These are phyloP conservation scores for Ditula angustiorana DNA, from an alignment of 2,888 invertebrate genomes.

Conservation along the genomic window DNA sequence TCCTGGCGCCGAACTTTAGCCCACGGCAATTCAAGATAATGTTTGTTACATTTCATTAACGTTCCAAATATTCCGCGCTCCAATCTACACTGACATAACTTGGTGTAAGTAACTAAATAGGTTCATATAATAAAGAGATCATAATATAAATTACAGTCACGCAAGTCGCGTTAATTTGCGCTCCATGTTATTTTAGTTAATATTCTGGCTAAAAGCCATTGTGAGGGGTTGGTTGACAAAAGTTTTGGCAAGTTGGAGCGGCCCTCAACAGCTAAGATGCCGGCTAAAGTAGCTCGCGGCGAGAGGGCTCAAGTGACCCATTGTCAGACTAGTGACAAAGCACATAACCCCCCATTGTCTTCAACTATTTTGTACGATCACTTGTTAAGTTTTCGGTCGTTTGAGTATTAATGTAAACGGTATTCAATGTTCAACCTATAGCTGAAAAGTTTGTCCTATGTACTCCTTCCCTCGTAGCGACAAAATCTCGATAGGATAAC, in stretches of 20 bases:
- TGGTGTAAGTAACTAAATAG: constrained; percentile 21
- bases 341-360: constrained; percentile 50
- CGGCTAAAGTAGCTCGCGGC: constrained; percentile 51
- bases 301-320: constrained; percentile 51
- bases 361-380: constrained; percentile 28
- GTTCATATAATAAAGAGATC: constrained; percentile 33
- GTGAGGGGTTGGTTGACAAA: constrained; percentile 47
- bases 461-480: background rate
- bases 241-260: constrained; percentile 53
- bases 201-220: constrained; percentile 42
- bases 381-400: constrained; percentile 27
- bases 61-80: constrained; percentile 15
- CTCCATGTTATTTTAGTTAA: constrained; percentile 46
- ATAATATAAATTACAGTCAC: constrained; percentile 26
- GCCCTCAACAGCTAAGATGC: constrained; percentile 51
- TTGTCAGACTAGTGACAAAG: constrained; percentile 43
- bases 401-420: constrained; percentile 14
- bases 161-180: constrained; percentile 21
- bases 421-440: constrained; percentile 2
- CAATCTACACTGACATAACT: constrained; percentile 31
- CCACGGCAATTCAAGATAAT: constrained; percentile 18
- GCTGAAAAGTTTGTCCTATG: background rate
- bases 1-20: constrained; percentile 14
- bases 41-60: constrained; percentile 31
- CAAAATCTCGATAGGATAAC: background rate